These are phyloP conservation scores for Nemotelus nigrinus DNA, from an alignment of 2,888 invertebrate genomes.

Conservation along the genomic window DNA sequence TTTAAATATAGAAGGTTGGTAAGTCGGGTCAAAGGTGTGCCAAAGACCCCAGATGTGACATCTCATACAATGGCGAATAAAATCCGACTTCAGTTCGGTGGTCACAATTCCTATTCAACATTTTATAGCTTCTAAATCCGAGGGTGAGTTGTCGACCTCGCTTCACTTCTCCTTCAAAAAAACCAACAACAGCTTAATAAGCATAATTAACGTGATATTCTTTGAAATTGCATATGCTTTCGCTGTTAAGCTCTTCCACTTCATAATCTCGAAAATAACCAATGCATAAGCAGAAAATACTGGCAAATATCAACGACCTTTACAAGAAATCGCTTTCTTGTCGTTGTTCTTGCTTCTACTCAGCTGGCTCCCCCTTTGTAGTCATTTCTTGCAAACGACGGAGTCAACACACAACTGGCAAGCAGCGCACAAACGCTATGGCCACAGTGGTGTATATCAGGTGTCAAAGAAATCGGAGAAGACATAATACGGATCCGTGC, in stretches of 20 bases:
- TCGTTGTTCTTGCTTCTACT: constrained; percentile 2
- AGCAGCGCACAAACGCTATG: not conserved
- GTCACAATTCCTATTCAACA: too few relatives aligned
- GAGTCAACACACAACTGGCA: not conserved
- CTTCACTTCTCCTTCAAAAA: too few relatives aligned
- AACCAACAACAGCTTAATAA: too few relatives aligned
- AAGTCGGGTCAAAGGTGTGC: too few relatives aligned
- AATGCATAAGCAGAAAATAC: not conserved
- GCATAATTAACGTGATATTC: too few relatives aligned
- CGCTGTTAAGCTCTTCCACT: not conserved
- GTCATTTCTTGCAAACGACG: constrained; percentile 1
- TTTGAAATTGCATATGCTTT: too few relatives aligned
- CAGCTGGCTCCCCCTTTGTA: not conserved
- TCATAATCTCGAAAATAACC: not conserved
- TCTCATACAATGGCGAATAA: too few relatives aligned
- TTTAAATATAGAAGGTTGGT: too few relatives aligned
- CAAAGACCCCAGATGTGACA: too few relatives aligned
- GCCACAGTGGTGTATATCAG: constrained; percentile 7
- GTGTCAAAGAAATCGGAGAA: constrained; percentile 42
- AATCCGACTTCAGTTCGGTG: too few relatives aligned
- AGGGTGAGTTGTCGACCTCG: too few relatives aligned
- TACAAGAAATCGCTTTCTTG: constrained; percentile 23
- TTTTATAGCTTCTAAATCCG: too few relatives aligned
- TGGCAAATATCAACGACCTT: constrained; percentile 40
- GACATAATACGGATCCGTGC: constrained; percentile 30